Evolutionary conservation across 2,113 vertebrate species (phyloP).

Genomic region (Cairina moschata): DNA sequence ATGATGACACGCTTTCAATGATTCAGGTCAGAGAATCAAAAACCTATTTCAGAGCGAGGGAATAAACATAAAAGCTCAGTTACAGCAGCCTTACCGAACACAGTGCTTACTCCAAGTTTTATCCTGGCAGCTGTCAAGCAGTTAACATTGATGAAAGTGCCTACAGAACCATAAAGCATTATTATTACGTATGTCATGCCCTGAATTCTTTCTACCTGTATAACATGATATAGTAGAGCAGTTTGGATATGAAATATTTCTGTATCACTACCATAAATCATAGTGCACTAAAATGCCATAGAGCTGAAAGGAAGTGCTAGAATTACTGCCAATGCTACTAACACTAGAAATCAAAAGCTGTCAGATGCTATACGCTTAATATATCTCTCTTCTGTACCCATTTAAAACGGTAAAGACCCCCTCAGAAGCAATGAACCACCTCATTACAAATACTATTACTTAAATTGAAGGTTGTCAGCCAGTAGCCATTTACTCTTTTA

Average conservation of each 20-base stretch:
- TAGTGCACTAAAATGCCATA: neutral
- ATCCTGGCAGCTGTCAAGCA: conserved; percentile 37
- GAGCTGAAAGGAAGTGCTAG: conserved; percentile 26
- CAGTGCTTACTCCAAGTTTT: neutral
- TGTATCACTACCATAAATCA: conserved; percentile 29
- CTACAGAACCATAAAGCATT: conserved; percentile 32
- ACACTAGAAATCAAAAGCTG: conserved; percentile 49
- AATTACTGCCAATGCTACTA: conserved; percentile 32
- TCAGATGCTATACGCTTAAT: neutral
- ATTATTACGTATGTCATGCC: neutral
- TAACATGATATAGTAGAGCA: conserved; percentile 32
- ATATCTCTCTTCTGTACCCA: neutral
- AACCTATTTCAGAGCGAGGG: neutral
- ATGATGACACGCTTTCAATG: neutral
- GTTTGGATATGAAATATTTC: conserved; percentile 52
- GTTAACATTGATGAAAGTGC: neutral
- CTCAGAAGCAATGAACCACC: conserved; percentile 28
- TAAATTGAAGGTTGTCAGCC: conserved; percentile 7
- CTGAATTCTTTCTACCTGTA: conserved; percentile 42
- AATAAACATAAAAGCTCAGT: neutral
- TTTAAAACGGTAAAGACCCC: neutral
- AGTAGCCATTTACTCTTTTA: neutral
- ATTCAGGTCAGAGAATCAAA: neutral
- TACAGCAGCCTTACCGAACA: neutral
- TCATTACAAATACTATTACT: conserved; percentile 9